Evolutionary conservation across 2,113 vertebrate species (phyloP), one percentile per base, ranked within the genome.

Genomic region (Bungarus multicinctus): DNA sequence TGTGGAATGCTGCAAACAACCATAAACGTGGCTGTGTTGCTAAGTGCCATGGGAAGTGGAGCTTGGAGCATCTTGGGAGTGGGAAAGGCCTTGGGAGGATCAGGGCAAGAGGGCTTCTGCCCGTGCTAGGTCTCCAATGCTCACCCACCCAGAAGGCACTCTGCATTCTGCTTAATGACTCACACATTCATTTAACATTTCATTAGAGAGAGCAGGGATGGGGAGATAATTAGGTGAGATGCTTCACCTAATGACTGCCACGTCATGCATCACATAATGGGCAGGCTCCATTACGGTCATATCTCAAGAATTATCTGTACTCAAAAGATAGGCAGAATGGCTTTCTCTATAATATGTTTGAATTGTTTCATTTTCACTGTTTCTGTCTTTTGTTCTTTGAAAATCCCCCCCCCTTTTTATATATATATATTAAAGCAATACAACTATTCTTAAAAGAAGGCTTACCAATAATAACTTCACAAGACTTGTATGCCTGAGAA

Each of bases 401-500:
- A n/a, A 16, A 25, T 30, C 30, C 14, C 11, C 2, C 30, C 5
- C 6, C 14, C 74, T 20, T 22, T 81, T 81, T 81, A 52, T 22
- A 81, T 81, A 52, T 22, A 81, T 81, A 9, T 39, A 81, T 81
- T 81, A 81, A 81, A 39, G 74, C 74, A 81, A 81, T 43, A 81
- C 39, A 81, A 39, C 18, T 39, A 39, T 81, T 22, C 34, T 81
- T 22, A 81, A 43, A 81, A 57, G 0, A 14, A 81, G 16, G 74
- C 98, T 98, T 95, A 99, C 99, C 99, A 96, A 99, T 98, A 95
- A 99, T 95, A 96, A 99, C 99, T 90, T 99, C 98, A 60, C 98
- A 99, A 96, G 98, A 98, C 93, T 98, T 99, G 93, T 97, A 96
- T 12, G 98, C 97, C 94, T 98, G 97, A 9, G 98, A 99, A 93